phyloP scores from a whole-genome alignment of 2,888 invertebrate genomes.

The Epistrophe eligans region DNA sequence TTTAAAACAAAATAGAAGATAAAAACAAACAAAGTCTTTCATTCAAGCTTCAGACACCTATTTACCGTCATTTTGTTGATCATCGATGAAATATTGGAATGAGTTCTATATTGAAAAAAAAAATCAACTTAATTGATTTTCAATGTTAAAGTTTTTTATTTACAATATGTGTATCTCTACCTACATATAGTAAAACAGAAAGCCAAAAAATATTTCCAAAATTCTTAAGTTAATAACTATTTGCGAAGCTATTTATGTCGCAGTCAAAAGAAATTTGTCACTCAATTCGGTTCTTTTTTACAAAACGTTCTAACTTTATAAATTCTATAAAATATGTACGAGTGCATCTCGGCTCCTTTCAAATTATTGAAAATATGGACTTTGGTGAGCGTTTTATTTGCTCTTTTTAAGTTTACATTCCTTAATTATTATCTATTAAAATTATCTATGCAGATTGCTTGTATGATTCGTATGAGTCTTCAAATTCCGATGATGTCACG shows the following conservation, averaged over 20 bases:
- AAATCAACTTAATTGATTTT: conserved; percentile 59
- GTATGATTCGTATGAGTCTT: conserved; percentile 11
- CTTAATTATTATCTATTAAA: neutral
- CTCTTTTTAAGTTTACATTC: too few relatives aligned
- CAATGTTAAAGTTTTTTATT: conserved; percentile 42
- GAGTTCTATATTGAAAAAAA: neutral
- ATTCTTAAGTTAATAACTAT: conserved; percentile 23
- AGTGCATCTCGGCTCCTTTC: neutral
- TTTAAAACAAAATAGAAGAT: conserved; percentile 15
- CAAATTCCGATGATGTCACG: conserved; percentile 78
- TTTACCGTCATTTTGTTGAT: neutral
- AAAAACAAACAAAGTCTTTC: conserved; percentile 43
- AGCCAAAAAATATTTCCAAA: conserved; percentile 28
- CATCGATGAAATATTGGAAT: conserved; percentile 3
- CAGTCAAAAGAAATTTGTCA: conserved; percentile 44
- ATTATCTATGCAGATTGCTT: conserved; percentile 27
- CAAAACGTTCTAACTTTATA: neutral
- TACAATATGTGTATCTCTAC: neutral
- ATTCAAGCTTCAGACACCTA: neutral
- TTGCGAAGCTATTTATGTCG: conserved; percentile 55
- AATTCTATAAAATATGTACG: conserved; percentile 17
- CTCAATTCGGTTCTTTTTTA: conserved; percentile 18
- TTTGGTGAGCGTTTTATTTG: conserved; percentile 19
- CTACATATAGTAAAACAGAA: conserved; percentile 57
- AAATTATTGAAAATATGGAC: conserved; percentile 36